Evolutionary conservation across 2,888 invertebrate species (phyloP).

Genomic region (Macrophya alboannulata): DNA sequence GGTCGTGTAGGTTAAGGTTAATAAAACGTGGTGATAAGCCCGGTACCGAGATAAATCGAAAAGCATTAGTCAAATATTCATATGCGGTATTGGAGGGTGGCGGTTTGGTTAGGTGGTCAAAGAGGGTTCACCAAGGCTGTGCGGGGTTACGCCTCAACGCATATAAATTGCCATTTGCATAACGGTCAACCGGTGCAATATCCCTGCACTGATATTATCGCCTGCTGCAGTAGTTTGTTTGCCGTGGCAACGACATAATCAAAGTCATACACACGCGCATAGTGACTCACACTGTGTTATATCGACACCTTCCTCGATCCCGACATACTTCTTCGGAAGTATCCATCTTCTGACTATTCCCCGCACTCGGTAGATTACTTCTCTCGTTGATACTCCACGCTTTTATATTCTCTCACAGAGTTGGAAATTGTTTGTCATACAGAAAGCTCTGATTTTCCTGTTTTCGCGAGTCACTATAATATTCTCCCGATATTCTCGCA

Average conservation of each 20-base stretch:
- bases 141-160: constrained; percentile 1
- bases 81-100: constrained; percentile 51
- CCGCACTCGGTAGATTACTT: constrained; percentile 43
- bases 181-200: constrained; percentile 44
- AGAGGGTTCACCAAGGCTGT: constrained; percentile 19
- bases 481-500: neutral
- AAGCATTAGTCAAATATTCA: constrained; percentile 56
- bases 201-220: constrained; percentile 32
- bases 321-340: neutral
- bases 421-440: constrained; percentile 20
- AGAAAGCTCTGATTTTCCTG: constrained; percentile 10
- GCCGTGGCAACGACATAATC: constrained; percentile 41
- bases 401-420: constrained; percentile 19
- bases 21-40: constrained; percentile 52
- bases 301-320: neutral
- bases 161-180: constrained; percentile 44
- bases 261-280: constrained; percentile 48
- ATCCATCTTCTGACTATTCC: constrained; percentile 22
- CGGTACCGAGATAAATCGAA: constrained; percentile 46
- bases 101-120: constrained; percentile 30
- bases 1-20: constrained; percentile 37
- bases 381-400: constrained; percentile 23
- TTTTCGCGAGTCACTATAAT: constrained; percentile 9
- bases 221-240: constrained; percentile 42
- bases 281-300: neutral